Evolutionary conservation across 1,140 invertebrate genomes (phyloP).

Genomic region (Cephus cinctus): DNA sequence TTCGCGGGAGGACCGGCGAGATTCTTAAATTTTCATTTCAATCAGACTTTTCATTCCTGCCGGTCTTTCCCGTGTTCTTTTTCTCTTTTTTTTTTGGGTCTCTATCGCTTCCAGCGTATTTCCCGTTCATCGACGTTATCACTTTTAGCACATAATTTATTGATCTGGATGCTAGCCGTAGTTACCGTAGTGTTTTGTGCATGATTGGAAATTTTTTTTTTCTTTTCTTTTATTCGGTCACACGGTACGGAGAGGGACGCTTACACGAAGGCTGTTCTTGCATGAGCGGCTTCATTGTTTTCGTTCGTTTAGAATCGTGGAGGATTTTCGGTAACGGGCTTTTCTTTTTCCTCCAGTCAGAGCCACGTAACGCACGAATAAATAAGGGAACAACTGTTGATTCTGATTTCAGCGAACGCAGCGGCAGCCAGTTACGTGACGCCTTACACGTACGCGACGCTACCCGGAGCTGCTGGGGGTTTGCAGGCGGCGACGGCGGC

Average conservation of each 20-base stretch:
- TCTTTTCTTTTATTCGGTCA: neutral
- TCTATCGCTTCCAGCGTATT: too few relatives aligned
- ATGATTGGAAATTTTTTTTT: constrained; percentile 10
- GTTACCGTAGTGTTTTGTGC: too few relatives aligned
- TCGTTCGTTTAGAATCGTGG: too few relatives aligned
- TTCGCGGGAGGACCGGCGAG: too few relatives aligned
- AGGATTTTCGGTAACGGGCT: neutral
- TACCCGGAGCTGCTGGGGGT: constrained; percentile 60
- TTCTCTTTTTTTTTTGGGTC: constrained; percentile 7
- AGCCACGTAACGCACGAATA: neutral
- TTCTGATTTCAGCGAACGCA: constrained; percentile 45
- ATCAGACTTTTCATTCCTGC: constrained; percentile 6
- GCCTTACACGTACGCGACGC: constrained; percentile 67
- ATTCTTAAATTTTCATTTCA: too few relatives aligned
- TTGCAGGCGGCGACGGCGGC: constrained; percentile 51
- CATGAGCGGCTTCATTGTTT: too few relatives aligned
- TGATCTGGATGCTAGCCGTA: too few relatives aligned
- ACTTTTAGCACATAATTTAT: too few relatives aligned
- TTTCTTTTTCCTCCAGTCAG: neutral
- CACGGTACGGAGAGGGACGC: too few relatives aligned
- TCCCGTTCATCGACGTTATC: too few relatives aligned
- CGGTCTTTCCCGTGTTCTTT: constrained; percentile 9
- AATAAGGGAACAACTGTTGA: neutral
- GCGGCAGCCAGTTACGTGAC: constrained; percentile 67
- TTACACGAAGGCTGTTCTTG: too few relatives aligned